Evolutionary conservation across 2,888 invertebrate species (phyloP).

Genomic region (Leptothorax acervorum): DNA sequence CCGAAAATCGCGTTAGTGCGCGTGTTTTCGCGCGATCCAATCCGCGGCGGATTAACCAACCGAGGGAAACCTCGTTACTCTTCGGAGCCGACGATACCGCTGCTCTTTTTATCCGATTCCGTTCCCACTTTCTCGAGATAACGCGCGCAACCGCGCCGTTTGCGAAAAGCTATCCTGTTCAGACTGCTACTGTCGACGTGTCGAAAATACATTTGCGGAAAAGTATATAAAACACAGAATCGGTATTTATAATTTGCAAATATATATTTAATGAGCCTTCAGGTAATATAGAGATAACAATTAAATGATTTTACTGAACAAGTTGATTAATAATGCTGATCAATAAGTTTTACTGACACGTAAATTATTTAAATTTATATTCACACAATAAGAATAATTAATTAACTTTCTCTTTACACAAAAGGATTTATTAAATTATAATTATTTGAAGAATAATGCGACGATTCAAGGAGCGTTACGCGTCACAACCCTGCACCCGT

Average conservation of each 20-base stretch:
- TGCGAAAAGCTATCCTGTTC: not conserved
- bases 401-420: not conserved
- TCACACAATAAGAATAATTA: not conserved
- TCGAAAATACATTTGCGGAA: not conserved
- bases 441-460: not conserved
- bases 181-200: too few relatives aligned
- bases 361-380: slow-evolving; percentile 11
- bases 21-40: slow-evolving; percentile 81
- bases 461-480: too few relatives aligned
- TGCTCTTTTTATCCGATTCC: slow-evolving; percentile 70
- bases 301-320: not conserved
- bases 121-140: slow-evolving; percentile 73
- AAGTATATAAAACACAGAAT: not conserved
- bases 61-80: slow-evolving; percentile 79
- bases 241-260: not conserved
- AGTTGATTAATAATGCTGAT: not conserved
- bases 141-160: slow-evolving; percentile 54
- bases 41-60: slow-evolving; percentile 80
- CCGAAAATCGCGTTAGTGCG: slow-evolving; percentile 76
- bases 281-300: not conserved
- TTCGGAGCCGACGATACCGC: slow-evolving; percentile 70
- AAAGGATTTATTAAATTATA: not conserved
- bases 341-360: not conserved
- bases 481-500: too few relatives aligned
- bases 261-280: not conserved